Evolutionary conservation across 2,797 vertebrate species (phyloP), one percentile per base, ranked within the genome.

Genomic region (Hippoglossus hippoglossus): DNA sequence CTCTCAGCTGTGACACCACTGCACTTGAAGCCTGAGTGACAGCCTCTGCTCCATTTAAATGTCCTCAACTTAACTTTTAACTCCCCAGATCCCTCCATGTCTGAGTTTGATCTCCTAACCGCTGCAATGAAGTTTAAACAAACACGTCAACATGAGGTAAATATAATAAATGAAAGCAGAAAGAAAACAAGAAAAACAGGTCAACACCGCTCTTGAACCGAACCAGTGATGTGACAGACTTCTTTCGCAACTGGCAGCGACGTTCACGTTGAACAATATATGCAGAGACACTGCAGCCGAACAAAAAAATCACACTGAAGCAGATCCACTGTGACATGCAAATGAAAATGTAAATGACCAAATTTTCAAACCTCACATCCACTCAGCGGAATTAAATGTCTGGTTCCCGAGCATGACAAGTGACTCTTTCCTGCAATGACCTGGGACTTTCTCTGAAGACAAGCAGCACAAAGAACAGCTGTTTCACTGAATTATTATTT

Each of bases 291-390:
- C 59, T 47, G 63, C 73, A 55, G 64, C 54, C 68, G 28, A 52
- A 61, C 75, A 31, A 12, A 67, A 67, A 51, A 75, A 70, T 75
- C 81, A 75, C 81, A 67, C 81, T 73, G 83, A 76, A 75, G 75
- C 75, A 82, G 74, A 84, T 79, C 67, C 63, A 39, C 74, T 75
- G 75, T 82, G 75, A 79, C 77, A 79, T 77, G 77, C 66, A 84
- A 81, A 86, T 84, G 24, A 76, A 75, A 79, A 84, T 84, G 81
- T 63, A 84, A 87, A 86, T 86, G 55, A 25, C 0, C 80, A 9
- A 68, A 71, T 78, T 71, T 85, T 72, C 15, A 2, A 73, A 31
- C 54, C 44, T 74, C 58, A 70, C 66, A 74, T 73, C 12, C 36
- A 5, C 39, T 41, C 72, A 68, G 58, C 73, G 46, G 65, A 80